These are phyloP conservation scores for Sanderia malayensis DNA, from an alignment of 30 jellyfish, hydroid and myxozoan species.

Conservation along the genomic window DNA sequence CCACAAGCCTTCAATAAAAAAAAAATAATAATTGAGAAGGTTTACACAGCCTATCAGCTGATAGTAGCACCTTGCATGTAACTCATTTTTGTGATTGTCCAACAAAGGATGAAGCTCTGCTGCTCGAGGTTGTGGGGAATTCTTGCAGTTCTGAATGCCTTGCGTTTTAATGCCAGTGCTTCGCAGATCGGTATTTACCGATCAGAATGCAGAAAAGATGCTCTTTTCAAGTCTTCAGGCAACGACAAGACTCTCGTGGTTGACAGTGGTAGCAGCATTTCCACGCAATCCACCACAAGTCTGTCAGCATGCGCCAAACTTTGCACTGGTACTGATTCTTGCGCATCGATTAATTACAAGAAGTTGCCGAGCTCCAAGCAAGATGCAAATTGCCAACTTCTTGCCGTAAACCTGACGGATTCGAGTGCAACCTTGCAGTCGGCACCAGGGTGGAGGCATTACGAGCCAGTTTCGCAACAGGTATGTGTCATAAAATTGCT, in stretches of 20 bases:
- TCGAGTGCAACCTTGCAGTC: background rate
- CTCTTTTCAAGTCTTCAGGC: conserved; percentile 31
- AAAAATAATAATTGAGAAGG: too few species aligned
- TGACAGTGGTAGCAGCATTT: background rate
- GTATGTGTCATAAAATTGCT: too few species aligned
- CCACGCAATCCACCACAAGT: background rate
- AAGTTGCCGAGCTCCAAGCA: background rate
- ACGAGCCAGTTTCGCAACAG: conserved; percentile 35
- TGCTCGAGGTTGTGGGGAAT: too few species aligned
- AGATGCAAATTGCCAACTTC: conserved; percentile 20
- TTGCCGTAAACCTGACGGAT: background rate
- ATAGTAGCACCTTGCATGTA: too few species aligned
- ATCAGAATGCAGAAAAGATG: conserved; percentile 32
- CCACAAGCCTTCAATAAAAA: too few species aligned
- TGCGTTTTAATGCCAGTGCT: background rate
- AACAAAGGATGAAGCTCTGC: too few species aligned
- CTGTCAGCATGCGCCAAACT: conserved; percentile 27
- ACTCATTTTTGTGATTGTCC: too few species aligned
- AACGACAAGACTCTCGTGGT: conserved; percentile 12
- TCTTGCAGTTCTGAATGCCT: too few species aligned
- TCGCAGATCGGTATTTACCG: conserved; percentile 9
- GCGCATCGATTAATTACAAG: conserved; percentile 38
- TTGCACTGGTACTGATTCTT: conserved; percentile 14
- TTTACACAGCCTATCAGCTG: too few species aligned
- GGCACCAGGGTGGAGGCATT: conserved; percentile 45